Conservation (phyloP, 2,888 invertebrate genomes). For the Andrena flavipes region DNA sequence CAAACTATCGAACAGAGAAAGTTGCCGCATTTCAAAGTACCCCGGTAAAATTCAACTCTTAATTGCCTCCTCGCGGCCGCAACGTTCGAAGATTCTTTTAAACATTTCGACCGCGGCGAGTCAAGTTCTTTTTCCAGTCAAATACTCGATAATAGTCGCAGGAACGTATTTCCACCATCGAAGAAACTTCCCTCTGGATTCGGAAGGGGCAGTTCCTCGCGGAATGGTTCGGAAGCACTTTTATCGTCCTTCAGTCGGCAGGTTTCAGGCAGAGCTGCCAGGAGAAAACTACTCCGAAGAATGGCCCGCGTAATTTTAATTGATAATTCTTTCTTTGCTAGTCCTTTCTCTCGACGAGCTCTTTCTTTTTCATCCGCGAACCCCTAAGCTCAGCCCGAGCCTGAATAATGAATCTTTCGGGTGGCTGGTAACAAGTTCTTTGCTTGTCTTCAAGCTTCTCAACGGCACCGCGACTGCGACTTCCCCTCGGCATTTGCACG, state of each 20-base stretch:
- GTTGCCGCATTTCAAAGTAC: slow-evolving; percentile 8
- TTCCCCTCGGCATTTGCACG: background rate
- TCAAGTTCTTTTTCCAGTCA: background rate
- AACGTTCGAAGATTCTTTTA: background rate
- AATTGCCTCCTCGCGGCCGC: background rate
- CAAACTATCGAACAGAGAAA: slow-evolving; percentile 22
- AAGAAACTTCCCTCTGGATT: background rate
- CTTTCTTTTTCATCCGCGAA: background rate
- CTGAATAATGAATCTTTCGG: slow-evolving; percentile 22
- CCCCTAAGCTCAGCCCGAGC: background rate
- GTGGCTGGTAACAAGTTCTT: slow-evolving; percentile 17
- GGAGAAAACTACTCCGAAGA: background rate
- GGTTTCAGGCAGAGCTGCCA: background rate
- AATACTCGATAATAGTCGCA: slow-evolving; percentile 1
- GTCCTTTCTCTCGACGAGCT: background rate
- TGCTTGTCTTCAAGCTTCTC: background rate
- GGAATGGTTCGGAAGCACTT: slow-evolving; percentile 1
- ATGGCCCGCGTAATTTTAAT: slow-evolving; percentile 18
- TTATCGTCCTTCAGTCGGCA: slow-evolving; percentile 1
- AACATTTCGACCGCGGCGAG: background rate
- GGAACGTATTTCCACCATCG: background rate
- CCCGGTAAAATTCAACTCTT: slow-evolving; percentile 3
- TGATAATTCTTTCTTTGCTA: slow-evolving; percentile 14
- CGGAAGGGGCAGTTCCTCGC: background rate
- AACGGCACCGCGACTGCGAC: background rate